Conservation (phyloP, 2,888 invertebrate species). For the Cryptocephalus moraei region DNA sequence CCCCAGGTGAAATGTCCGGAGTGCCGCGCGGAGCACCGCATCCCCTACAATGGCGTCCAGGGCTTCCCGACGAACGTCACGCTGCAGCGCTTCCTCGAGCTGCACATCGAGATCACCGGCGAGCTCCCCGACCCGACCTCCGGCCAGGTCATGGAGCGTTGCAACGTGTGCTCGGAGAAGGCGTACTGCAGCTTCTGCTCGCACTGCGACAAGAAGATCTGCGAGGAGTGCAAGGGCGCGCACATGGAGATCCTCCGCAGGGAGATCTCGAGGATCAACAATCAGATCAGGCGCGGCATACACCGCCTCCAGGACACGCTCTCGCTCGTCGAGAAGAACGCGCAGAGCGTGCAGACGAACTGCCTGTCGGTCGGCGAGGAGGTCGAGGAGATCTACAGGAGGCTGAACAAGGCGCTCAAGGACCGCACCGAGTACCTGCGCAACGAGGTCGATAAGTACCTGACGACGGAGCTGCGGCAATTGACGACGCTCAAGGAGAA, state of each 20-base stretch:
- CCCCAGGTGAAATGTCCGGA: conserved; percentile 91
- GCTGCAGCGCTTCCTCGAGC: conserved; percentile 84
- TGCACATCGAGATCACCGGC: conserved; percentile 87
- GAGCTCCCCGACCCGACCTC: conserved; percentile 85
- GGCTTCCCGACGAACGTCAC: conserved; percentile 96
- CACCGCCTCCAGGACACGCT: conserved; percentile 83
- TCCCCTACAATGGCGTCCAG: conserved; percentile 89
- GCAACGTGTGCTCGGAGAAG: conserved; percentile 88
- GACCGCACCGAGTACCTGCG: conserved; percentile 80
- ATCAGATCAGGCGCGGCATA: conserved; percentile 67
- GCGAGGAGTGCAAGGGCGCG: conserved; percentile 90
- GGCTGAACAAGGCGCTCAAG: conserved; percentile 79
- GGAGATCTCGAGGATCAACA: conserved; percentile 37
- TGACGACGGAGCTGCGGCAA: conserved; percentile 77
- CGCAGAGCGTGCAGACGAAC: conserved; percentile 78
- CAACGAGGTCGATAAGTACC: conserved; percentile 85
- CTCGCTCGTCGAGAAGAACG: conserved; percentile 78
- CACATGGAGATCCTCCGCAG: conserved; percentile 92
- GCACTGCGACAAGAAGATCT: conserved; percentile 96
- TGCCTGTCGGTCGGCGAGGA: conserved; percentile 85
- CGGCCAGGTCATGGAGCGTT: conserved; percentile 87
- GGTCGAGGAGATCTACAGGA: conserved; percentile 84
- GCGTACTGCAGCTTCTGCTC: conserved; percentile 80
- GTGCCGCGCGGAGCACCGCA: conserved; percentile 93
- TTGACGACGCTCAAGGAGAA: conserved; percentile 84